These are phyloP conservation scores for Alaudala cheleensis DNA, from an alignment of 2,113 vertebrate genomes.

Conservation along the genomic window DNA sequence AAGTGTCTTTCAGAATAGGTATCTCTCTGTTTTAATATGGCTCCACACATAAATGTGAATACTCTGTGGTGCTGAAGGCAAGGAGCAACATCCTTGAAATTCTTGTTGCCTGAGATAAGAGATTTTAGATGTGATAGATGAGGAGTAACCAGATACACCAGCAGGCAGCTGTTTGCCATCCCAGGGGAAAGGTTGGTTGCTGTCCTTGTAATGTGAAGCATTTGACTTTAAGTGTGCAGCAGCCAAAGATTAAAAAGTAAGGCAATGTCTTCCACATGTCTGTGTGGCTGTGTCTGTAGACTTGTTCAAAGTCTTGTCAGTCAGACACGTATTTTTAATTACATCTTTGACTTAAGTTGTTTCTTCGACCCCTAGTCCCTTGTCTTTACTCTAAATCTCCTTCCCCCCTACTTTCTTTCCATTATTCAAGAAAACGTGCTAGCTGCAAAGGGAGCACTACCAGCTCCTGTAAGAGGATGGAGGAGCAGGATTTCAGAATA, in stretches of 20 bases:
- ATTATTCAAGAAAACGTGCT: background rate
- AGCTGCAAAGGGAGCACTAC: background rate
- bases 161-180: background rate
- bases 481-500: background rate
- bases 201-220: background rate
- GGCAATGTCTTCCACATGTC: background rate
- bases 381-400: background rate
- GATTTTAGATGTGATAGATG: background rate
- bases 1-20: background rate
- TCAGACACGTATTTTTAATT: background rate
- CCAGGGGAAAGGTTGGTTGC: background rate
- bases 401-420: fast-evolving
- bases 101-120: background rate
- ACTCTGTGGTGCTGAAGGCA: background rate
- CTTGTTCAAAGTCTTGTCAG: background rate
- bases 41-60: background rate
- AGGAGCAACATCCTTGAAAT: background rate
- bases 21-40: background rate
- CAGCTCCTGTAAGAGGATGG: background rate
- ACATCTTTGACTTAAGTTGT: background rate
- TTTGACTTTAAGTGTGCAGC: background rate
- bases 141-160: background rate
- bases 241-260: background rate
- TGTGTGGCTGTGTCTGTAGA: background rate
- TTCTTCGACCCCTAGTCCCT: background rate